Evolutionary conservation across 2,888 invertebrate genomes (phyloP).

Genomic region (Diachrysia chrysitis): DNA sequence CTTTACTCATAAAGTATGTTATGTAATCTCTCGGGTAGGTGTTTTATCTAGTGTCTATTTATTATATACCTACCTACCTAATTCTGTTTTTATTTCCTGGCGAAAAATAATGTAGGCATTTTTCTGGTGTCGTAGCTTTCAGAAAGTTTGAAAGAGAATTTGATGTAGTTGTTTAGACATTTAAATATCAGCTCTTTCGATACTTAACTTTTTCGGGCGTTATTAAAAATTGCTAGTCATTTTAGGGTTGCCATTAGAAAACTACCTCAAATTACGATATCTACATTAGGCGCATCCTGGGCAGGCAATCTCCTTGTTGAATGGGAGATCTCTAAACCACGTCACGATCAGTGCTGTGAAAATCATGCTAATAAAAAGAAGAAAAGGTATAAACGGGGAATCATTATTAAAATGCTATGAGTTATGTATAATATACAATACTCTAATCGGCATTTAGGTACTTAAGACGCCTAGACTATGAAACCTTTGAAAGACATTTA

Average conservation of each 20-base stretch:
- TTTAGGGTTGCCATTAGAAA: no score
- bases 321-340: background rate
- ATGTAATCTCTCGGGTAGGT: background rate
- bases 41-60: background rate
- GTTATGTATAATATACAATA: background rate
- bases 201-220: no score
- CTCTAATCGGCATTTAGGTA: constrained; percentile 7
- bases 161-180: no score
- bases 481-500: constrained; percentile 17
- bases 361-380: background rate
- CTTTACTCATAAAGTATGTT: background rate
- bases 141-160: no score
- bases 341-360: background rate
- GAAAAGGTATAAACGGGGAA: background rate
- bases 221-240: no score
- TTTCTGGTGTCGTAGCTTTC: no score
- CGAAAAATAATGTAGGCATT: no score
- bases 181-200: no score
- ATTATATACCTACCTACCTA: background rate
- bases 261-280: no score
- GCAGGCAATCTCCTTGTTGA: no score
- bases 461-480: constrained; percentile 15
- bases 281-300: no score
- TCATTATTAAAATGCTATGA: constrained; percentile 4
- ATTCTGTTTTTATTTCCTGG: no score